These are phyloP conservation scores for Melitaea athalia DNA, from an alignment of 2,888 invertebrate genomes.

Conservation along the genomic window DNA sequence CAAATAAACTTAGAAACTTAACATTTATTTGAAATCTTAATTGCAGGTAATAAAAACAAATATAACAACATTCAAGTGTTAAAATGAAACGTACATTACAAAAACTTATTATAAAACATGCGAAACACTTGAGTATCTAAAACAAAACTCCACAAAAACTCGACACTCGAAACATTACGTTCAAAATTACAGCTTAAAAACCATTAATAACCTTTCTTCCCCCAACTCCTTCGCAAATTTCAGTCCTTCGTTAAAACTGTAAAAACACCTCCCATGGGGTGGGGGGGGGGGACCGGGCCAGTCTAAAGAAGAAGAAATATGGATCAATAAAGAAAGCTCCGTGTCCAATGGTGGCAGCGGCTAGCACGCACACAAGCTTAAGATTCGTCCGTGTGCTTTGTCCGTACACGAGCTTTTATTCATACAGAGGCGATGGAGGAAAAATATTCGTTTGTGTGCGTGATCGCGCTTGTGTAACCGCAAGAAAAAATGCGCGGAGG, in stretches of 20 bases:
- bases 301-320: constrained; percentile 83
- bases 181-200: constrained; percentile 76
- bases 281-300: constrained; percentile 52
- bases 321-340: constrained; percentile 83
- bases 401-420: constrained; percentile 49
- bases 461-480: constrained; percentile 43
- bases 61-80: no score
- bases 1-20: no score
- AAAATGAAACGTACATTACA: neutral
- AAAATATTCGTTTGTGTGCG: constrained; percentile 50
- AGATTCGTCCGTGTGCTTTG: constrained; percentile 38
- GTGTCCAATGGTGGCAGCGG: constrained; percentile 79
- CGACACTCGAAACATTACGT: constrained; percentile 59
- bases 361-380: constrained; percentile 68
- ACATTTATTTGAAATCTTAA: no score
- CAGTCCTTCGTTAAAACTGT: constrained; percentile 80
- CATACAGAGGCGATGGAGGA: constrained; percentile 47
- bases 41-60: no score
- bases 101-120: constrained; percentile 14
- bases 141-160: constrained; percentile 55
- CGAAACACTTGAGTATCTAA: constrained; percentile 28
- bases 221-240: constrained; percentile 67
- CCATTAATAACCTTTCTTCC: constrained; percentile 74
- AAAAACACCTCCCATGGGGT: constrained; percentile 69
- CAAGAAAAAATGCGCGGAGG: constrained; percentile 47